Percentiles rank a stretch among this genome's conserved stretches.
phyloP scores from a whole-genome alignment of 2,797 vertebrate species.

The Pseudocheirus occidentalis region DNA sequence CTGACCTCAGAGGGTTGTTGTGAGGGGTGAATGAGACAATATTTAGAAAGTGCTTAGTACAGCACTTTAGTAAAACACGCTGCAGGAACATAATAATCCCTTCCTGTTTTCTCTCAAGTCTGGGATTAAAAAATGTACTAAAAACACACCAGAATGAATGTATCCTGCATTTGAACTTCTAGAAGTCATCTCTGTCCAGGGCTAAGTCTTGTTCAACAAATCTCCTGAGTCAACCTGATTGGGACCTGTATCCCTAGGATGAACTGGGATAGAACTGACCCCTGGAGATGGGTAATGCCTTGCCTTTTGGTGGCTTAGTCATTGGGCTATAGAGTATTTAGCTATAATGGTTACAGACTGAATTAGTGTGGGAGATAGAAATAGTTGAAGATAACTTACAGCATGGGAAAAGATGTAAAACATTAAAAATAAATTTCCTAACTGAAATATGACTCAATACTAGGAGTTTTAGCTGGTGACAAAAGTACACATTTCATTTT shows the following conservation, averaged over 20 bases:
- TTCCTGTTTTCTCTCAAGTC: neutral
- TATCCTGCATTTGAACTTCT: neutral
- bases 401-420: slow-evolving; percentile 25
- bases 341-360: neutral
- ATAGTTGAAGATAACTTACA: neutral
- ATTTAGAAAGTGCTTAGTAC: neutral
- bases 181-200: neutral
- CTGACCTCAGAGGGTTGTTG: neutral
- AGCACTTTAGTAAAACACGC: neutral
- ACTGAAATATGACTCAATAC: slow-evolving; percentile 16
- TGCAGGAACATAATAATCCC: neutral
- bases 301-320: slow-evolving; percentile 8
- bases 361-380: neutral
- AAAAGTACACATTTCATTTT: slow-evolving; percentile 31
- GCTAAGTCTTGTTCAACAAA: neutral
- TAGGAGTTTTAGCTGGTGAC: slow-evolving; percentile 32
- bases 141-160: neutral
- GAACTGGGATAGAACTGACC: neutral
- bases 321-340: slow-evolving; percentile 1
- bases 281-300: neutral
- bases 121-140: neutral
- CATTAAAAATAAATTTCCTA: slow-evolving; percentile 38
- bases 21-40: neutral
- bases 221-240: neutral
- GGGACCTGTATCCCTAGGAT: neutral